Evolutionary conservation across 2,797 vertebrate species (phyloP).

Genomic region (Atherinosoma microstoma): DNA sequence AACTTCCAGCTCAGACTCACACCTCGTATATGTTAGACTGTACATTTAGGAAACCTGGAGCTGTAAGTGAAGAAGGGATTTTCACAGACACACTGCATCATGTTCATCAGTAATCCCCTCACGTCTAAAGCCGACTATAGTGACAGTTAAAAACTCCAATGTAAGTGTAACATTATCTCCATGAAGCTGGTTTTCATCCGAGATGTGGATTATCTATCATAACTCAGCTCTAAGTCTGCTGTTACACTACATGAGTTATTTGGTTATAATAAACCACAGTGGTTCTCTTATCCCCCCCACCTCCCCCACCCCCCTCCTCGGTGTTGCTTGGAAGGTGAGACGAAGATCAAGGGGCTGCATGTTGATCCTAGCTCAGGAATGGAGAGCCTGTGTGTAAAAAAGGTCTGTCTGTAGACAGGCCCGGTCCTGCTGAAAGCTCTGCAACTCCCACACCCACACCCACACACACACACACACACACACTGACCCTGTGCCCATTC

Average conservation of each 20-base stretch:
- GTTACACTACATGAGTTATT: slow-evolving; percentile 62
- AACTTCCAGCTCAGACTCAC: slow-evolving; percentile 23
- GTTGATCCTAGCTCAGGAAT: slow-evolving; percentile 81
- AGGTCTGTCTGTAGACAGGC: slow-evolving; percentile 61
- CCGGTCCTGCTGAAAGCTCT: slow-evolving; percentile 66
- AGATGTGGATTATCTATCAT: slow-evolving; percentile 44
- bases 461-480: slow-evolving; percentile 57
- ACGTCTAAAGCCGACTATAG: slow-evolving; percentile 33
- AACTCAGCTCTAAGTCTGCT: slow-evolving; percentile 26
- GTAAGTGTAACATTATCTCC: slow-evolving; percentile 43
- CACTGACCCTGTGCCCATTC: slow-evolving; percentile 67
- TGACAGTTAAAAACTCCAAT: slow-evolving; percentile 38
- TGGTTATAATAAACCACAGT: slow-evolving; percentile 62
- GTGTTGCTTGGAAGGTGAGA: slow-evolving; percentile 65
- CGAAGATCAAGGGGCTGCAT: slow-evolving; percentile 74
- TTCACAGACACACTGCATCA: slow-evolving; percentile 1
- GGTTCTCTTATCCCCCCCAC: slow-evolving; percentile 31
- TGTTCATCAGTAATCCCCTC: slow-evolving; percentile 25
- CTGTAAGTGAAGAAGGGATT: slow-evolving; percentile 17
- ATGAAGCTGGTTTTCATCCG: slow-evolving; percentile 46
- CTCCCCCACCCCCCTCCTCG: slow-evolving; percentile 12
- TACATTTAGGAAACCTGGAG: slow-evolving; percentile 8
- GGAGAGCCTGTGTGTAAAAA: slow-evolving; percentile 78
- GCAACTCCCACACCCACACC: slow-evolving; percentile 67
- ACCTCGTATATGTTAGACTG: slow-evolving; percentile 28